Conservation (phyloP, 2,888 invertebrate genomes). For the Endotricha flammealis region DNA sequence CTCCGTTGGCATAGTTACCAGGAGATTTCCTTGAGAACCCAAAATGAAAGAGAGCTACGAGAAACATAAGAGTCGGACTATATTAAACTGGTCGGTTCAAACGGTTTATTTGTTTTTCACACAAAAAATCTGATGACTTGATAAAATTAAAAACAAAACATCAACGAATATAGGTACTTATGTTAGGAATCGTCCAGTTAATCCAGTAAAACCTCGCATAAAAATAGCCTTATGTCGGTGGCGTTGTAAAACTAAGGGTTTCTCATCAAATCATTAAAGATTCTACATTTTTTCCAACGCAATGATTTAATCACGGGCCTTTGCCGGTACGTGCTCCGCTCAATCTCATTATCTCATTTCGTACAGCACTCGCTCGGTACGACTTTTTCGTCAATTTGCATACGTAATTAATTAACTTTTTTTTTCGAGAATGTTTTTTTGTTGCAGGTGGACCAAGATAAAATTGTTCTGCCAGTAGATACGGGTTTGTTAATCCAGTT, state of each 20-base stretch:
- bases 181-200: too few relatives aligned
- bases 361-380: conserved; percentile 41
- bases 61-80: too few relatives aligned
- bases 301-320: conserved; percentile 60
- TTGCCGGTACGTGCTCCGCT: conserved; percentile 46
- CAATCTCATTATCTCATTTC: conserved; percentile 69
- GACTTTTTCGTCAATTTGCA: conserved; percentile 72
- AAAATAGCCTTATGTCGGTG: conserved; percentile 9
- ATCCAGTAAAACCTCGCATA: too few relatives aligned
- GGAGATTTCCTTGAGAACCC: too few relatives aligned
- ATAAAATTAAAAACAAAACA: too few relatives aligned
- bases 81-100: too few relatives aligned
- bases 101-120: too few relatives aligned
- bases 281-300: conserved; percentile 43
- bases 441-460: conserved; percentile 44
- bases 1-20: too few relatives aligned
- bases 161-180: too few relatives aligned
- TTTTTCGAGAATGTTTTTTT: conserved; percentile 44
- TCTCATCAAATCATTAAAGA: conserved; percentile 33
- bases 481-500: conserved; percentile 18
- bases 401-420: conserved; percentile 75
- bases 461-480: conserved; percentile 20
- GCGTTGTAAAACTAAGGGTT: conserved; percentile 10
- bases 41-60: too few relatives aligned
- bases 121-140: too few relatives aligned